A percentile compares a stretch with the other conserved stretches of the same genome.
phyloP scores from a whole-genome alignment of 2,888 invertebrate species.

The Opisthograptis luteolata region DNA sequence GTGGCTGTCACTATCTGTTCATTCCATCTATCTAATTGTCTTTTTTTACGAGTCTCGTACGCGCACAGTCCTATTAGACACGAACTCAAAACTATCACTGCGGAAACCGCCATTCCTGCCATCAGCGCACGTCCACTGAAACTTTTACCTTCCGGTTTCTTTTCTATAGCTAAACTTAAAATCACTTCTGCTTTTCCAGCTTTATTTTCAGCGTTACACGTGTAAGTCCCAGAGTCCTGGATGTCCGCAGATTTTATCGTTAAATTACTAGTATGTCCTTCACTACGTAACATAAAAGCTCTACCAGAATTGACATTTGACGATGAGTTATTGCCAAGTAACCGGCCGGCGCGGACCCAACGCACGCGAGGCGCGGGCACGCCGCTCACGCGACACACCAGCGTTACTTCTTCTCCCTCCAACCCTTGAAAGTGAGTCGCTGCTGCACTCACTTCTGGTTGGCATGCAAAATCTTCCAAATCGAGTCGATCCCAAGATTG shows the following conservation, averaged over 20 bases:
- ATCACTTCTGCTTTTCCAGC: slow-evolving; percentile 91
- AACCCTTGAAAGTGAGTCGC: slow-evolving; percentile 85
- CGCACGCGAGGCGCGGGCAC: slow-evolving; percentile 89
- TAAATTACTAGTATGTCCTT: slow-evolving; percentile 88
- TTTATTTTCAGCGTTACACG: slow-evolving; percentile 91
- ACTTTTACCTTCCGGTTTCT: slow-evolving; percentile 85
- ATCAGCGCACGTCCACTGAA: slow-evolving; percentile 85
- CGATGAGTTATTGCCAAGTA: slow-evolving; percentile 85
- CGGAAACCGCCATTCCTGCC: slow-evolving; percentile 88
- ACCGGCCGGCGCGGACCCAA: slow-evolving; percentile 89
- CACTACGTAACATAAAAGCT: slow-evolving; percentile 87
- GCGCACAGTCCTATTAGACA: slow-evolving; percentile 88
- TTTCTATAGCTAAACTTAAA: slow-evolving; percentile 88
- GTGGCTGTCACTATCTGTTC: slow-evolving; percentile 78
- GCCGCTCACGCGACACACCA: slow-evolving; percentile 88
- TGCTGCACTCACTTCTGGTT: slow-evolving; percentile 87
- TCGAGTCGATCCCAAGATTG: slow-evolving; percentile 90
- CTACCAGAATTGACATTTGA: slow-evolving; percentile 79
- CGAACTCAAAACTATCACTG: slow-evolving; percentile 86
- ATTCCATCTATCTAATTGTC: slow-evolving; percentile 80
- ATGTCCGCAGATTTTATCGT: slow-evolving; percentile 89
- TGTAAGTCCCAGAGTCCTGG: slow-evolving; percentile 90
- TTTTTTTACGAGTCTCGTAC: slow-evolving; percentile 86
- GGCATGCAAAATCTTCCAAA: slow-evolving; percentile 91
- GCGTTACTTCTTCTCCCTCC: slow-evolving; percentile 89